These are phyloP conservation scores for Corapipo altera DNA, from an alignment of 2,113 vertebrate species.

Conservation along the genomic window DNA sequence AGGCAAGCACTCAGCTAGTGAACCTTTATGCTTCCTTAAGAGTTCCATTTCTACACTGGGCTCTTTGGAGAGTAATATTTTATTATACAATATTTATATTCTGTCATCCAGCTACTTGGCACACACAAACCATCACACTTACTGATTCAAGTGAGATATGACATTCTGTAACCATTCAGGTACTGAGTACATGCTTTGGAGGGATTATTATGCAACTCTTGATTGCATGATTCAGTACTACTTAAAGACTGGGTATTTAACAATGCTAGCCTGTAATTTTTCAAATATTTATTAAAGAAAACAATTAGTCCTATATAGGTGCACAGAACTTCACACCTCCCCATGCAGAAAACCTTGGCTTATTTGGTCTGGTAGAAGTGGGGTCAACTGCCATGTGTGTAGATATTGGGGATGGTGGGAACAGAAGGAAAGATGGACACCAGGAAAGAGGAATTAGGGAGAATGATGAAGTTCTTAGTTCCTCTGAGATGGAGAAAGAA, in stretches of 20 bases:
- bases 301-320: not conserved
- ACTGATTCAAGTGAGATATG: not conserved
- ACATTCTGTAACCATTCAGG: not conserved
- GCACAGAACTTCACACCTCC: not conserved
- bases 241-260: not conserved
- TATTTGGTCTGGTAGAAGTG: not conserved
- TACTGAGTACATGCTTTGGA: not conserved
- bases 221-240: not conserved
- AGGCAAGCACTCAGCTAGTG: not conserved
- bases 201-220: not conserved
- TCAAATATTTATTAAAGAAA: not conserved
- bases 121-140: not conserved
- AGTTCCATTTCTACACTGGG: not conserved
- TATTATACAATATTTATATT: conserved; percentile 1
- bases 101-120: not conserved
- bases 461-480: not conserved
- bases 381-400: not conserved
- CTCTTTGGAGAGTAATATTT: not conserved
- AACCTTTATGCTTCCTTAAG: not conserved
- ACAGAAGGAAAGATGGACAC: not conserved
- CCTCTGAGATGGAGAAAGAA: not conserved
- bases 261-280: not conserved
- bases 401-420: not conserved
- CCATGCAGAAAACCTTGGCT: not conserved
- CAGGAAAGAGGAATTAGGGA: not conserved